Evolutionary conservation across 2,888 invertebrate genomes (phyloP).

Genomic region (Leucoma salicis): DNA sequence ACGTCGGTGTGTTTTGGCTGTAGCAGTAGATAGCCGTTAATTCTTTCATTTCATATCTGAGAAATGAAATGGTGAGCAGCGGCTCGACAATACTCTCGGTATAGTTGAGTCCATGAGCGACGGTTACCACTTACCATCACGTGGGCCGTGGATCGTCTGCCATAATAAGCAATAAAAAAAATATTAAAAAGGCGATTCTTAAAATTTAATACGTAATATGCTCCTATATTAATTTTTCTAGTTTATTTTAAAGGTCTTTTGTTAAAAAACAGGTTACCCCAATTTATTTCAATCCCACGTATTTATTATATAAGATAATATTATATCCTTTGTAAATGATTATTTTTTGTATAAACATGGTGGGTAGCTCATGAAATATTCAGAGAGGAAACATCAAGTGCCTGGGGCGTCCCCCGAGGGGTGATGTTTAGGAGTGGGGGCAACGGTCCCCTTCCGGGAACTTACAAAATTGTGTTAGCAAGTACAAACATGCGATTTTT

Average conservation of each 20-base stretch:
- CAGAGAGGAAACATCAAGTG: slow-evolving; percentile 24
- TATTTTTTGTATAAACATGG: slow-evolving; percentile 16
- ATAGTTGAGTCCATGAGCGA: too few species aligned
- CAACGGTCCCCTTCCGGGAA: slow-evolving; percentile 28
- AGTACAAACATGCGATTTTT: slow-evolving; percentile 4
- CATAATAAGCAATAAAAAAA: too few species aligned
- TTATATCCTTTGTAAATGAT: slow-evolving; percentile 29
- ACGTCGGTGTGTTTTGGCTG: too few species aligned
- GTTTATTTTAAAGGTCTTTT: not conserved
- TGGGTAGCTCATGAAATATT: slow-evolving; percentile 36
- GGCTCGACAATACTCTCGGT: too few species aligned
- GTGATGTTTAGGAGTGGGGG: slow-evolving; percentile 7
- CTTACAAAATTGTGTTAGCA: slow-evolving; percentile 29
- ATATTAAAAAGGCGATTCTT: too few species aligned
- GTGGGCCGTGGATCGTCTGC: too few species aligned
- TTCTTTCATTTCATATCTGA: too few species aligned
- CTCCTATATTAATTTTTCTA: too few species aligned
- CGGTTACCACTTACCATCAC: too few species aligned
- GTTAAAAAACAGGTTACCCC: not conserved
- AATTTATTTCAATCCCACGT: not conserved
- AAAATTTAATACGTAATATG: too few species aligned
- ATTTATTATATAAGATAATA: not conserved
- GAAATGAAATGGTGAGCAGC: too few species aligned
- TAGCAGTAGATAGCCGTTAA: too few species aligned
- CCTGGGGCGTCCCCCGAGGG: not conserved